phyloP scores from a whole-genome alignment of 1,140 invertebrate genomes.

The Pseudomyrmex dendroicus region DNA sequence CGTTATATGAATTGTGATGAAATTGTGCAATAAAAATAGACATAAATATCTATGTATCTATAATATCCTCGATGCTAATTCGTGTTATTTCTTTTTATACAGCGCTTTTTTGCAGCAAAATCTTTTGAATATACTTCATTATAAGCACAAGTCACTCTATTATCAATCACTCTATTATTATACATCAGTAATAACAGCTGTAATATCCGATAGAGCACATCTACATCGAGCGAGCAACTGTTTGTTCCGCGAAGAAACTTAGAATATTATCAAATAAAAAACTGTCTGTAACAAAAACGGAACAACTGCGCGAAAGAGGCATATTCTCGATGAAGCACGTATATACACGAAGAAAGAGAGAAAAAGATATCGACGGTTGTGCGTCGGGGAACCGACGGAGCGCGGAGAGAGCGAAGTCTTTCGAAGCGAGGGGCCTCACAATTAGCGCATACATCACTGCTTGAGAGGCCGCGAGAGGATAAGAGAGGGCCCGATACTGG shows the following conservation, averaged over 20 bases:
- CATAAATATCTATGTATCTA: no score
- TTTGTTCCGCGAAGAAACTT: background rate
- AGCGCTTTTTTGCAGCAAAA: background rate
- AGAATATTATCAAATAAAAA: constrained; percentile 29
- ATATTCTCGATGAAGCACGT: constrained; percentile 42
- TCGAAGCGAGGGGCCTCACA: constrained; percentile 71
- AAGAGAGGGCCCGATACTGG: constrained; percentile 76
- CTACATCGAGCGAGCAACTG: background rate
- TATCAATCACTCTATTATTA: constrained; percentile 13
- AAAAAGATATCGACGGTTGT: constrained; percentile 40
- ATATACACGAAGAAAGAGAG: constrained; percentile 31
- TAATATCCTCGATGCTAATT: background rate
- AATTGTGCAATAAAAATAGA: no score
- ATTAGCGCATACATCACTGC: constrained; percentile 76
- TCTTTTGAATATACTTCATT: no score
- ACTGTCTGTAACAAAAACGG: constrained; percentile 19
- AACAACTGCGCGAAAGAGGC: constrained; percentile 20
- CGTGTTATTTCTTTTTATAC: background rate
- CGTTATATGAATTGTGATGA: no score
- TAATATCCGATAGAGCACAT: background rate
- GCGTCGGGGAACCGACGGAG: background rate
- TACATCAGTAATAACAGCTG: constrained; percentile 26
- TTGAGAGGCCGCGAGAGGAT: constrained; percentile 70
- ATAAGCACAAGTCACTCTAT: no score
- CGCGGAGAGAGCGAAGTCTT: constrained; percentile 11